phyloP scores from a whole-genome alignment of 1,140 invertebrate genomes.

The Procambarus virginalis region DNA sequence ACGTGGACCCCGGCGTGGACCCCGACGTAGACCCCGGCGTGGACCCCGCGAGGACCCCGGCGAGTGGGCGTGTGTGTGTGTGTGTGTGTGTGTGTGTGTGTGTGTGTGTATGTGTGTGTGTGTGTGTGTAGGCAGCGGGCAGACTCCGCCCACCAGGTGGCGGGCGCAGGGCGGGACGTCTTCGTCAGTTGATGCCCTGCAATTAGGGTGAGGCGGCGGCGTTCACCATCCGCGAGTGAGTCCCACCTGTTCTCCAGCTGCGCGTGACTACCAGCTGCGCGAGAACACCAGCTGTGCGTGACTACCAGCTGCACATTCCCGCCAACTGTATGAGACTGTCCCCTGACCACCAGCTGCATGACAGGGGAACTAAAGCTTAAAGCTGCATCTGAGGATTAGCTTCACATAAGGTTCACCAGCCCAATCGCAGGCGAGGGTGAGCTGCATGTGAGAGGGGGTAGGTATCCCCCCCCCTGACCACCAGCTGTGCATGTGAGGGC shows the following conservation, averaged over 20 bases:
- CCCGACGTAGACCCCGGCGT: too few species aligned
- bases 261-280: not conserved
- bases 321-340: not conserved
- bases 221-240: not conserved
- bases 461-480: not conserved
- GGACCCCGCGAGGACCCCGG: not conserved
- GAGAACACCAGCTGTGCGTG: too few species aligned
- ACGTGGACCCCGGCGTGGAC: too few species aligned
- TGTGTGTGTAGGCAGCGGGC: not conserved
- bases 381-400: not conserved
- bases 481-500: not conserved
- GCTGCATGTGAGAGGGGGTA: too few species aligned
- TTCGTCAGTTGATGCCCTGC: conserved; percentile 58
- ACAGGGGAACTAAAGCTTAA: too few species aligned
- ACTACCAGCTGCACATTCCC: too few species aligned
- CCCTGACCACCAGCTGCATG: not conserved
- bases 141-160: conserved; percentile 59
- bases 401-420: not conserved
- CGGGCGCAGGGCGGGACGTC: conserved; percentile 21
- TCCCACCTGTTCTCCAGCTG: not conserved
- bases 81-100: conserved; percentile 20
- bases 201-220: conserved; percentile 56
- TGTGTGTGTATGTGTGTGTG: conserved; percentile 13
- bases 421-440: too few species aligned
- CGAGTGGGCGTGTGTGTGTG: conserved; percentile 35